Percentiles rank a stretch among this genome's conserved stretches.
Conservation (phyloP, 2,797 vertebrate species). For the Anas acuta region DNA sequence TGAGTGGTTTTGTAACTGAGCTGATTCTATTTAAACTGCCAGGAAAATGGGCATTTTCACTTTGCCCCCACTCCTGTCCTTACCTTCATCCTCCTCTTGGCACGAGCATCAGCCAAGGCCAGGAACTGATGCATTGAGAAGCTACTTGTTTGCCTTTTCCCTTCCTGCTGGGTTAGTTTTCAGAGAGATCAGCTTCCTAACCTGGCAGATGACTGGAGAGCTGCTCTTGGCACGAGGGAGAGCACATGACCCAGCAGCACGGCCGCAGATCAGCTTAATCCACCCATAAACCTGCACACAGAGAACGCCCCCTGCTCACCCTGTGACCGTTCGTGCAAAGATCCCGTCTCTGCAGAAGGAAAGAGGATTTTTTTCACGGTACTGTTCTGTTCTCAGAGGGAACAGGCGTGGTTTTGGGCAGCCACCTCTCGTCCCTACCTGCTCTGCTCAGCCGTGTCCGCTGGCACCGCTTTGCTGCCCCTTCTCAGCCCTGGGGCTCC, state of each 20-base stretch:
- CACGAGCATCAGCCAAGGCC: slow-evolving; percentile 35
- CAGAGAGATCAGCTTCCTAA: slow-evolving; percentile 66
- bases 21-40: not conserved
- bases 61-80: slow-evolving; percentile 24
- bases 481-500: not conserved
- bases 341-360: not conserved
- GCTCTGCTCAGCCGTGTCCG: not conserved
- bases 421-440: not conserved
- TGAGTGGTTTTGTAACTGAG: not conserved
- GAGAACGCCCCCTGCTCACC: not conserved
- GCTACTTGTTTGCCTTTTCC: slow-evolving; percentile 52
- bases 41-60: slow-evolving; percentile 18
- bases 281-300: not conserved
- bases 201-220: slow-evolving; percentile 52
- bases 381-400: not conserved
- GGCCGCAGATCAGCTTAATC: slow-evolving; percentile 31
- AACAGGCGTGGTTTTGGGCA: not conserved
- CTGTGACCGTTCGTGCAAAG: not conserved
- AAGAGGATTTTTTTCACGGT: not conserved
- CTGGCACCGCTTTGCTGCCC: not conserved
- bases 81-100: slow-evolving; percentile 60
- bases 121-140: slow-evolving; percentile 65
- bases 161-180: slow-evolving; percentile 60
- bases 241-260: slow-evolving; percentile 24
- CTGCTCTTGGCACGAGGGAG: slow-evolving; percentile 48